Evolutionary conservation across 2,113 vertebrate genomes (phyloP), one percentile per base, ranked within the genome.

Genomic region (Falcunculus frontatus): DNA sequence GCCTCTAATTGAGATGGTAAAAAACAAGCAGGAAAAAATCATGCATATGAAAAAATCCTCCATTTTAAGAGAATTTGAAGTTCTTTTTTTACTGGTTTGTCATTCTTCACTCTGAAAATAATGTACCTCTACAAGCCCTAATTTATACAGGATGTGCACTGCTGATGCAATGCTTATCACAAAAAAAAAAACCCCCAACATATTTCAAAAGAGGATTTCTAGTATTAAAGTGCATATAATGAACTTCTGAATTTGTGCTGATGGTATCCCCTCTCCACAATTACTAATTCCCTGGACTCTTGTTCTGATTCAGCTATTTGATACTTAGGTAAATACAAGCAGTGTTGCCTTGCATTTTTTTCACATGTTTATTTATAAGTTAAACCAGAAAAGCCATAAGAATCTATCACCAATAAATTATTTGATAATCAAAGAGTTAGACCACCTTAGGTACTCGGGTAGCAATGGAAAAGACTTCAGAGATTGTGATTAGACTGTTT

Each of bases 101-200:
- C 33, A 29, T 64, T 50, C 25, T 85, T 74, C 37, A 81, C 4
- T 56, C 21, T 35, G 55, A 84, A 93, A 92, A 74, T 37, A 60
- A 80, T 33, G 6, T 5, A 33, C 1, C 5, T 52, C 16, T 46
- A 13, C 10, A 84, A 49, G 4, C 46, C 26, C 17, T 60, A 17
- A 55, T 64, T 73, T 32, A 60, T 60, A 23, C 4, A 30, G 11
- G 49, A n/a, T 33, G 6, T 46, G 26, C 13, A 30, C 3, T 46
- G 42, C 1, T 44, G n/a, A 73, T 33, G 2, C 1, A 37, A 35
- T 25, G 35, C 1, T 68, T 20, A 59, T 41, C 6, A 42, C 1
- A 26, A 33, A 42, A 79, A 32, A 44, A 25, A n/a, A n/a, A n/a
- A n/a, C n/a, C n/a, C 41, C 41, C 41, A 29, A 37, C 8, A 41